Evolutionary conservation across 2,113 vertebrate species (phyloP).

Genomic region (Oryzias curvinotus): DNA sequence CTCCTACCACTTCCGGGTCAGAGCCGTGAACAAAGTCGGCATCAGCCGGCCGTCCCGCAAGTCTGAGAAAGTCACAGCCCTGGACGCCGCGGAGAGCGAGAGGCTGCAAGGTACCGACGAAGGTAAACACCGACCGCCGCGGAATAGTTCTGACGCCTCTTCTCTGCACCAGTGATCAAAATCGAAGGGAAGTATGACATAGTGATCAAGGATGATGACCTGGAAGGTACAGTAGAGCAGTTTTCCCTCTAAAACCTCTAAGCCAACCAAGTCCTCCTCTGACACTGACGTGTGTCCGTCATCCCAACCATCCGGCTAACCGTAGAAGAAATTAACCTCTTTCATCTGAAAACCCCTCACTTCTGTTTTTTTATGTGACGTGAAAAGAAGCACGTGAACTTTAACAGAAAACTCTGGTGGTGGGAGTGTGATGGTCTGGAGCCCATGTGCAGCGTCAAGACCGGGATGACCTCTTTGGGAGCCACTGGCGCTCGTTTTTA

Average conservation of each 20-base stretch:
- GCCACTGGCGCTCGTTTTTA: too few species aligned
- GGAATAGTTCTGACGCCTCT: conserved; percentile 28
- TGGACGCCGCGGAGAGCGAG: conserved; percentile 82
- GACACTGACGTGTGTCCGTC: conserved; percentile 18
- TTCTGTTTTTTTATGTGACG: too few species aligned
- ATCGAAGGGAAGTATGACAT: conserved; percentile 85
- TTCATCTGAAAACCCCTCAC: too few species aligned
- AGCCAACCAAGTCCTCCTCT: background rate
- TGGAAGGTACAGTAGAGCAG: conserved; percentile 83
- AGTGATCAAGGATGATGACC: conserved; percentile 84
- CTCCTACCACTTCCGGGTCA: conserved; percentile 88
- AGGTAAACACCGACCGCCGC: conserved; percentile 55
- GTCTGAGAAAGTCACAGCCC: conserved; percentile 83
- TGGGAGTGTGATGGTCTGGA: too few species aligned
- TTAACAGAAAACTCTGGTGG: too few species aligned
- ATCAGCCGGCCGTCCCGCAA: conserved; percentile 89
- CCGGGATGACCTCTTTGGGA: too few species aligned
- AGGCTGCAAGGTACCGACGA: conserved; percentile 83
- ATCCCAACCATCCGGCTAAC: too few species aligned
- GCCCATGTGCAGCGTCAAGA: too few species aligned
- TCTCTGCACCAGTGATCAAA: conserved; percentile 82
- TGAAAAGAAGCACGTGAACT: too few species aligned
- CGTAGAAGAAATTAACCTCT: too few species aligned
- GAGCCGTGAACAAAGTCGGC: conserved; percentile 90
- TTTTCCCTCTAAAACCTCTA: conserved; percentile 2